Base-by-base conservation (phyloP, 1,140 invertebrate species). In the Cotesia typhae region DNA sequence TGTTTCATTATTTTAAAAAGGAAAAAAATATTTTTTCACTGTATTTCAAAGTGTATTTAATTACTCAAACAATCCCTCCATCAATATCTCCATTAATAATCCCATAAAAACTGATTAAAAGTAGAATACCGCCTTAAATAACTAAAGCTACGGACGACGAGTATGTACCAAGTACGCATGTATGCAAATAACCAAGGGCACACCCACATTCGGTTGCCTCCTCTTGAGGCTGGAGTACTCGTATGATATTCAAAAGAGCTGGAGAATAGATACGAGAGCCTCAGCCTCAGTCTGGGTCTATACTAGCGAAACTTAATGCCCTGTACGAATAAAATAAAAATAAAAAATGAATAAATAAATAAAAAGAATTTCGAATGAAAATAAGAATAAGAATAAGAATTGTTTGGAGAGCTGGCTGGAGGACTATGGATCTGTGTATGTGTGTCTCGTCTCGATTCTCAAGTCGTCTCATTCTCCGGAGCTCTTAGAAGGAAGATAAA, bases 121-220 rank as follows among this genome's bases (percentile, higher is more conserved):
- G 36, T 17, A 41, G 3, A 28, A 28, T 28, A 28, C 28, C 2
- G 28, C 1, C 82, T 86, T 84, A 85, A 86, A 85, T 85, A 83
- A 74, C 78, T 82, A 84, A 81, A 79, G 82, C 41, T 47, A 47
- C 10, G 10, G 41, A 5, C 2, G 41, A 47, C 41, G 6, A 6
- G 6, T 47, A 10, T 9, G 41, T 47, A 47, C 41, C 10, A 82
- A 83, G 51, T 84, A 85, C 82, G 82, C 81, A 81, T 12, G 53
- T 86, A 86, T 85, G 84, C 85, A 86, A 86, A 85, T 86, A 82
- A 85, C 78, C 78, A 79, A 81, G 80, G 81, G 77, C 78, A 80
- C 85, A 83, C 83, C 84, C 81, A 85, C 83, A 82, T 83, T 82
- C 80, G 28, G 28, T 28, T 28, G 1, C 28, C 79, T 71, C 57